Base-by-base conservation (phyloP, 2,113 vertebrate genomes). In the Lichenostomus cassidix region DNA sequence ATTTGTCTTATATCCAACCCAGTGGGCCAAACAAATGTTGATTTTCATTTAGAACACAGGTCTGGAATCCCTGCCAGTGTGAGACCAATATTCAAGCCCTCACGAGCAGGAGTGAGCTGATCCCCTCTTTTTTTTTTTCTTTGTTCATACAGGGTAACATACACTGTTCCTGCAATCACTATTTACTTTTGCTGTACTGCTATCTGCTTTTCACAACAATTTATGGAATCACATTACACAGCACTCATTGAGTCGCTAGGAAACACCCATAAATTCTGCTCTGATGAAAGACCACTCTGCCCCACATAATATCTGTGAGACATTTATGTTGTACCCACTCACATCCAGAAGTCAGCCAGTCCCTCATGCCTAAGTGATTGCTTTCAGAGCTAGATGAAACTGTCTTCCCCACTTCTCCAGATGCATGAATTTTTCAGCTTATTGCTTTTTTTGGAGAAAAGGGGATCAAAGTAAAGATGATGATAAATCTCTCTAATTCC, bases 401-500 rank as follows among this genome's bases (percentile, higher is more conserved):
- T 31, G 3, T 27, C n/a, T 85, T 90, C 19, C 29, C 50, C 25
- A 0, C 20, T 62, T 90, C 47, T 86, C 29, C 75, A 86, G 67
- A 67, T 35, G 12, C 39, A 55, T 28, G 6, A 84, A 52, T 93
- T 92, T 88, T 91, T 88, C 42, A 88, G 46, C 35, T 87, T 76
- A 55, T 5, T 69, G 41, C 58, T 76, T 59, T 79, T 65, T 74
- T 47, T 74, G 28, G 59, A 83, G 64, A 27, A 84, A 81, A 69
- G 29, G 25, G 23, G 39, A 94, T 92, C 75, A 87, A 81, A 88
- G 64, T 21, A 52, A 77, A 90, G 41, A 74, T 16, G 11, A 39
- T 35, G 68, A 77, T 86, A 95, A 94, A 95, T 89, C 83, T 65
- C 41, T 81, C 56, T 84, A 85, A 87, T n/a, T 67, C 62, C 44